Percentiles rank a stretch among this genome's conserved stretches.
Conservation (phyloP, 2,113 vertebrate genomes). For the Spea bombifrons region DNA sequence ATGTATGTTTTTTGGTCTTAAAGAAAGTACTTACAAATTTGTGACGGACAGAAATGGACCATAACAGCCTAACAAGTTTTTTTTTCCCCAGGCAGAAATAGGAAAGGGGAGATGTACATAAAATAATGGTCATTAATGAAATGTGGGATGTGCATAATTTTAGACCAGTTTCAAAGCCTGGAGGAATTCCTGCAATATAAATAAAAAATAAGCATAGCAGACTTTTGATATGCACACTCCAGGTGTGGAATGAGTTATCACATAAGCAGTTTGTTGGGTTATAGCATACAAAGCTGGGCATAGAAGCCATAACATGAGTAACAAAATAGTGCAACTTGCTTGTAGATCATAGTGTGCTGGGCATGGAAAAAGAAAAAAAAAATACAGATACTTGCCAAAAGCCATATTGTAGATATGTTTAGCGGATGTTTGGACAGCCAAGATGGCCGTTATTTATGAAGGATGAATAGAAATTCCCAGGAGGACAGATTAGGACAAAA, state of each 20-base stretch:
- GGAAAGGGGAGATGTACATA: too few relatives aligned
- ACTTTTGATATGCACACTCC: neutral
- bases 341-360: conserved; percentile 30
- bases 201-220: neutral
- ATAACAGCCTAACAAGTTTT: too few relatives aligned
- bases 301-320: neutral
- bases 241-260: neutral
- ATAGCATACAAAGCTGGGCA: neutral
- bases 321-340: conserved; percentile 25
- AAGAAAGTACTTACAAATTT: too few relatives aligned
- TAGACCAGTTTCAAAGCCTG: neutral
- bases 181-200: neutral
- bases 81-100: too few relatives aligned
- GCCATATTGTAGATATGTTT: too few relatives aligned
- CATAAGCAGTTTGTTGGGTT: neutral
- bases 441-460: neutral
- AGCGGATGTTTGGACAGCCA: too few relatives aligned
- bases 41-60: too few relatives aligned
- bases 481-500: neutral
- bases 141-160: neutral
- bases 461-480: neutral
- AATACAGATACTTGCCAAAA: too few relatives aligned
- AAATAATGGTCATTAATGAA: too few relatives aligned
- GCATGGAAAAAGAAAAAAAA: neutral
- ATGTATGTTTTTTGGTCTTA: too few relatives aligned